Base-by-base conservation (phyloP, 2,888 invertebrate species). In the Netelia fuscicornis region DNA sequence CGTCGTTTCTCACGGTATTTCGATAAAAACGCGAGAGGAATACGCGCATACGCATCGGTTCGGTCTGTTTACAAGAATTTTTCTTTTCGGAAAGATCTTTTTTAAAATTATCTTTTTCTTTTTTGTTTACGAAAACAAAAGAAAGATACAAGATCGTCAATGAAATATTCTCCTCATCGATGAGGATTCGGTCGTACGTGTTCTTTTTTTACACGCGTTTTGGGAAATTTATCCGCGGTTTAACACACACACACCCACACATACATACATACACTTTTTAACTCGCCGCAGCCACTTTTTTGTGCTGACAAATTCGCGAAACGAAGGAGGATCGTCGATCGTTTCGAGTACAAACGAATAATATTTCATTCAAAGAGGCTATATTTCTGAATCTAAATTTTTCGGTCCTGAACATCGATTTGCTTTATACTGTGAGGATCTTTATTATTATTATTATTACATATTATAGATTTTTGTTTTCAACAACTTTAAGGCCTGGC, bases 301-400 rank as follows among this genome's bases (percentile, higher is more conserved):
- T 58, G 13, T 56, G 37, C 20, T n/a, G 17, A 9, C 54, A n/a
- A 25, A 20, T 8, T 71, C n/a, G 20, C 17, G 54, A 9, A 13
- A n/a, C 25, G 17, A 30, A 58, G 70, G 13, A 20, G 25, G 30
- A 64, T 17, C 70, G 58, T 17, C 44, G 64, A 64, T 65, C 17
- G 58, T 68, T 67, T 78, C 58, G 25, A 76, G 65, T 83, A 72
- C 77, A 52, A 82, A 72, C 25, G 37, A 37, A 37, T 60, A n/a
- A 37, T 82, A 20, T 71, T 23, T 37, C 58, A 64, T 42, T 70
- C 70, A 75, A 44, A 70, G 79, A 70, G 79, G 75, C 75, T 79
- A 70, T 37, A 37, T 70, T 62, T 71, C 11, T 62, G n/a, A 83
- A 60, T 79, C 54, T 68, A 62, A 71, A 64, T 23, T 37, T 37